Evolutionary conservation across 1,140 invertebrate genomes (phyloP), one percentile per base, ranked within the genome.

Genomic region (Teleogryllus occipitalis): DNA sequence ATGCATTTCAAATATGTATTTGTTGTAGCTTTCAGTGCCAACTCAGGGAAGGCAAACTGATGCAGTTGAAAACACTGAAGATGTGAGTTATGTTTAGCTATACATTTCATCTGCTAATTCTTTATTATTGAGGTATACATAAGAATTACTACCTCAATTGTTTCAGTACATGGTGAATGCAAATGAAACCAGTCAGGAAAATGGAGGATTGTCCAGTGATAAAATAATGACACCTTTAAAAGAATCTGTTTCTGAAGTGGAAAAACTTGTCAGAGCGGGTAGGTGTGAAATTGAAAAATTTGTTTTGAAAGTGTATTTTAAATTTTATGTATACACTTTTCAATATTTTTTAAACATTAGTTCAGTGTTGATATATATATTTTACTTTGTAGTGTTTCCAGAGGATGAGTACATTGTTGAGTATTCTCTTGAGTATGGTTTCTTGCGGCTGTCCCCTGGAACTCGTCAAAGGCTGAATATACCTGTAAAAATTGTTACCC

Each of bases 341-440:
- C 27, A 39, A 39, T 39, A 39, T 39, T 39, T 39, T 39, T 39
- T 39, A 39, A 39, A 39, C 27, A 39, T 39, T 39, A 39, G 27
- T 39, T 39, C 27, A 39, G 27, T 39, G 5, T 39, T 39, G 5
- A 39, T 39, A 5, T 5, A 39, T 39, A 39, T 39, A 39, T n/a
- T 74, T 82, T 83, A 83, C 7, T 8, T 80, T 88, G 81, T 83
- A 91, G 93, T 91, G 78, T 93, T 92, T 92, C 87, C 90, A 85
- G 94, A 97, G 83, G 96, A 98, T 83, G 94, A 97, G 84, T 99
- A 98, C 85, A 98, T 99, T 65, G 93, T 99, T 7, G 98, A 99
- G 86, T 99, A 99, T 89, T 96, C 97, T 4, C 87, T 99, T 80
- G 97, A 99, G 86, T 98, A 99, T 87, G 98, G 98, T 3, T 97